phyloP scores from a whole-genome alignment of 1,140 invertebrate species.

The Triops cancriformis region DNA sequence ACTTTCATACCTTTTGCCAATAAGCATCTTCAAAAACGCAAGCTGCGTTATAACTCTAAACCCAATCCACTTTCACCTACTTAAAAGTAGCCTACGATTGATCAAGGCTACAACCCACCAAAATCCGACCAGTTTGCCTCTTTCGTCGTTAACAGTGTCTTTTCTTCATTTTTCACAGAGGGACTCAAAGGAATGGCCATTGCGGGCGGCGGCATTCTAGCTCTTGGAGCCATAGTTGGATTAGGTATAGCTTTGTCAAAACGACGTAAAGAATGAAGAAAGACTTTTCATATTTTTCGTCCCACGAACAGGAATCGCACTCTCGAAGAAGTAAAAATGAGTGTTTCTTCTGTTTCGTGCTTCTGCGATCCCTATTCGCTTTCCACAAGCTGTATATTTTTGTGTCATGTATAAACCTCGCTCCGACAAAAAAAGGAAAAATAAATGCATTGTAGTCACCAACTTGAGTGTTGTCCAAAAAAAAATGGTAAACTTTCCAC shows the following conservation, averaged over 20 bases:
- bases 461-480: neutral
- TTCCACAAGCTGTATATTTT: neutral
- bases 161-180: slow-evolving; percentile 48
- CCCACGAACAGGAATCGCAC: neutral
- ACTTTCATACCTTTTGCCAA: too few species aligned
- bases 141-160: slow-evolving; percentile 24
- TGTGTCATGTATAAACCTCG: neutral
- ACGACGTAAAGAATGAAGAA: slow-evolving; percentile 39
- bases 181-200: slow-evolving; percentile 79
- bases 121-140: slow-evolving; percentile 6
- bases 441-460: neutral
- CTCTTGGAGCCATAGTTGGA: slow-evolving; percentile 67
- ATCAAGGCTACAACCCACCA: too few species aligned
- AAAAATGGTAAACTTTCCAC: neutral
- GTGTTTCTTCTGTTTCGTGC: neutral
- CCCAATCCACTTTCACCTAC: too few species aligned
- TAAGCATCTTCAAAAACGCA: too few species aligned
- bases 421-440: neutral
- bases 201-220: slow-evolving; percentile 68
- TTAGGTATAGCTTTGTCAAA: slow-evolving; percentile 66
- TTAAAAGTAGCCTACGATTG: too few species aligned
- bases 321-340: neutral
- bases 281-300: neutral
- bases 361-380: slow-evolving; percentile 3
- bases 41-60: too few species aligned